Evolutionary conservation across 2,888 invertebrate species (phyloP).

Genomic region (Boloria euphrosyne): DNA sequence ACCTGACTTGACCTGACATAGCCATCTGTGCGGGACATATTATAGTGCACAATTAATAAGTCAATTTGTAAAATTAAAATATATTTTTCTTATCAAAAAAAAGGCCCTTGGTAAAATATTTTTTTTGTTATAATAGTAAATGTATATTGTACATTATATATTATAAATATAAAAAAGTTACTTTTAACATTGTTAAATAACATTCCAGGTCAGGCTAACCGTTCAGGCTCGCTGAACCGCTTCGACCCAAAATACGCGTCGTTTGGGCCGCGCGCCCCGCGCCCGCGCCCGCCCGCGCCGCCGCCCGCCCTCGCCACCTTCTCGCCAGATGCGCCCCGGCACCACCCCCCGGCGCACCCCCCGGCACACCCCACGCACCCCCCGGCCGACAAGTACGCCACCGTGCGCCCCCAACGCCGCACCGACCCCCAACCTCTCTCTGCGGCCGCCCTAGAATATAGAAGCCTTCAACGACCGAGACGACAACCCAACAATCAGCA

Average conservation of each 20-base stretch:
- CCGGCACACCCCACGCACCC: constrained; percentile 25
- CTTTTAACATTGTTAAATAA: background rate
- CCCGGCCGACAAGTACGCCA: constrained; percentile 57
- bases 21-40: too few species aligned
- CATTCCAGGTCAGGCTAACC: constrained; percentile 60
- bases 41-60: too few species aligned
- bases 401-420: constrained; percentile 65
- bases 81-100: too few species aligned
- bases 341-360: constrained; percentile 39
- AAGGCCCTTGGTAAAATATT: too few species aligned
- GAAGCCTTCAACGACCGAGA: constrained; percentile 82
- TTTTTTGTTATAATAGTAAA: too few species aligned
- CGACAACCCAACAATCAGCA: constrained; percentile 53
- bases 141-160: too few species aligned
- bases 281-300: constrained; percentile 71
- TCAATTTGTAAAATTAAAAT: too few species aligned
- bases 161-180: too few species aligned
- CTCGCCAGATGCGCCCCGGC: constrained; percentile 49
- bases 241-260: constrained; percentile 84
- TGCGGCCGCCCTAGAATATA: constrained; percentile 81
- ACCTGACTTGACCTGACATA: too few species aligned
- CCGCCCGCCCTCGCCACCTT: constrained; percentile 63
- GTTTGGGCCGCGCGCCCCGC: constrained; percentile 77
- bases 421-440: constrained; percentile 79
- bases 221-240: constrained; percentile 79